These are phyloP conservation scores for Saccostrea echinata DNA, from an alignment of 1,140 invertebrate genomes.

Conservation along the genomic window DNA sequence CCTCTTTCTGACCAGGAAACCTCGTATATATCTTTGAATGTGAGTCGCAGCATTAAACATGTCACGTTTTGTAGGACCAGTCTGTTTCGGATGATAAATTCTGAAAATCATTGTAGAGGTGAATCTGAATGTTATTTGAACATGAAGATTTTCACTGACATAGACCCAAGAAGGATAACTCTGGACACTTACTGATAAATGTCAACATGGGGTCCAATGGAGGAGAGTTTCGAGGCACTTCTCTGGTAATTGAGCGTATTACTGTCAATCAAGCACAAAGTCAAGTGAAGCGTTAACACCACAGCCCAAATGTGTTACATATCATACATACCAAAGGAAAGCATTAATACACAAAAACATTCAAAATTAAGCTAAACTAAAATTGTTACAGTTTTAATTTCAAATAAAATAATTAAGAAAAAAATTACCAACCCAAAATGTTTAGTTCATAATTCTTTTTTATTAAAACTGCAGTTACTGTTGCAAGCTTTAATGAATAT, in stretches of 20 bases:
- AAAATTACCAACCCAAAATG: background rate
- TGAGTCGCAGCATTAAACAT: slow-evolving; percentile 87
- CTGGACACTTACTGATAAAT: slow-evolving; percentile 74
- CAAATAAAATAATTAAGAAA: background rate
- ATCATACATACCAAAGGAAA: background rate
- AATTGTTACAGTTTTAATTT: background rate
- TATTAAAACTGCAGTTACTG: background rate
- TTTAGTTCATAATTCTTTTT: background rate
- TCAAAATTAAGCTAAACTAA: background rate
- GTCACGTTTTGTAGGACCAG: slow-evolving; percentile 71
- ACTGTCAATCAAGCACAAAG: slow-evolving; percentile 60
- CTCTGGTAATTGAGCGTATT: slow-evolving; percentile 66
- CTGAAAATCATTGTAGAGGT: slow-evolving; percentile 59
- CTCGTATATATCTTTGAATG: slow-evolving; percentile 86
- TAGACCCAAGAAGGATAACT: background rate
- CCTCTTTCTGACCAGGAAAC: slow-evolving; percentile 88
- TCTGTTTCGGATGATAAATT: slow-evolving; percentile 76
- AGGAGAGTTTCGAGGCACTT: slow-evolving; percentile 66
- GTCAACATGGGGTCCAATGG: slow-evolving; percentile 78
- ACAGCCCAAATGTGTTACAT: background rate
- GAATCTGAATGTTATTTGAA: too few relatives aligned
- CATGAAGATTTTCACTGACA: too few relatives aligned
- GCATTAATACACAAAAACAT: background rate
- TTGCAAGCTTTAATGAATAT: background rate
- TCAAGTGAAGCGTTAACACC: background rate